These are phyloP conservation scores for Thereva nobilitata DNA, from an alignment of 2,888 invertebrate genomes.

Conservation along the genomic window DNA sequence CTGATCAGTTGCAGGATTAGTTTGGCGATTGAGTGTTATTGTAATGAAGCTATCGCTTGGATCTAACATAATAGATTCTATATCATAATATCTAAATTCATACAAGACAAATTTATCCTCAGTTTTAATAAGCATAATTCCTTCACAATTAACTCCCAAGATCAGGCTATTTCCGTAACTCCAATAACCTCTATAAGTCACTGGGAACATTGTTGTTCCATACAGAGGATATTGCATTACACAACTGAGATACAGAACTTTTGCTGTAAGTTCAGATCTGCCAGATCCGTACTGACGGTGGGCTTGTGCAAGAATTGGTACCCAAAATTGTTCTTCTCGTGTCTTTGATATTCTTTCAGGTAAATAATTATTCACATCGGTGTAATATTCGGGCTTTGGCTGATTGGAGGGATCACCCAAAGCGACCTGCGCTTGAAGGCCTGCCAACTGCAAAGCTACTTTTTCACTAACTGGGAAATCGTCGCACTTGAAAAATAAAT, in stretches of 20 bases:
- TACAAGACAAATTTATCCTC: constrained; percentile 90
- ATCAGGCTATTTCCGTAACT: constrained; percentile 75
- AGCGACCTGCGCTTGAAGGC: constrained; percentile 93
- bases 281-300: constrained; percentile 92
- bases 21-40: constrained; percentile 74
- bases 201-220: constrained; percentile 84
- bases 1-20: constrained; percentile 47
- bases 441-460: constrained; percentile 90
- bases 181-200: constrained; percentile 93
- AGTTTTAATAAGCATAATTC: constrained; percentile 86
- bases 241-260: constrained; percentile 90
- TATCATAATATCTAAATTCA: constrained; percentile 87
- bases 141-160: constrained; percentile 87
- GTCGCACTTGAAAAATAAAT: constrained; percentile 68
- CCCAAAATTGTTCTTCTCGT: constrained; percentile 82
- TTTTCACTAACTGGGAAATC: constrained; percentile 95
- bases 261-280: constrained; percentile 86
- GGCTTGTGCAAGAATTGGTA: constrained; percentile 83
- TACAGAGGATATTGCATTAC: constrained; percentile 96
- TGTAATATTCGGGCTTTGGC: constrained; percentile 82
- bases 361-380: constrained; percentile 87
- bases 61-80: constrained; percentile 88
- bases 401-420: constrained; percentile 78
- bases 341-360: constrained; percentile 81
- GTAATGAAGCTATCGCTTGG: constrained; percentile 92